phyloP scores from a whole-genome alignment of 2,797 vertebrate species.

The Eidolon dupreanum region DNA sequence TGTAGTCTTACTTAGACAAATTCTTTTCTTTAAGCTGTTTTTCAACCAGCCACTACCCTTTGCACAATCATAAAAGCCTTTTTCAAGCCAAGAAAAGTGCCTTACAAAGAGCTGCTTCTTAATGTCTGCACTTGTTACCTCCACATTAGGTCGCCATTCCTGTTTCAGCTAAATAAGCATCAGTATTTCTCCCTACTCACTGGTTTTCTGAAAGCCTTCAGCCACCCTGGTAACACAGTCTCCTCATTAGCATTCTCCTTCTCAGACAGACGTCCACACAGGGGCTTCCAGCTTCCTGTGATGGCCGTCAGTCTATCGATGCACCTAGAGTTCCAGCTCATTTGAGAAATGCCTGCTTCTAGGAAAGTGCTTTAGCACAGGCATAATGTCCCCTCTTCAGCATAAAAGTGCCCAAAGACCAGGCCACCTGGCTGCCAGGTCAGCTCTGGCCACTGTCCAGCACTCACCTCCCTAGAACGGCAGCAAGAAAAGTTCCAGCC shows the following conservation, averaged over 20 bases:
- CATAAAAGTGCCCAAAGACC: background rate
- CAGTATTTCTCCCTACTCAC: background rate
- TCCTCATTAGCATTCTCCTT: background rate
- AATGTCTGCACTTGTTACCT: background rate
- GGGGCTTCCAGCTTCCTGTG: background rate
- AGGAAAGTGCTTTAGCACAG: background rate
- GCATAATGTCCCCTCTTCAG: background rate
- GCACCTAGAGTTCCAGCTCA: background rate
- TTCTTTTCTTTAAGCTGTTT: background rate
- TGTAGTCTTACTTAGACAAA: constrained; percentile 14
- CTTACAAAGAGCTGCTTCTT: constrained; percentile 20
- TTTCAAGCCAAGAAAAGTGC: background rate
- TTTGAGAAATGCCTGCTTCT: background rate
- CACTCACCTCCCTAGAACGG: background rate
- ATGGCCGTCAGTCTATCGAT: background rate
- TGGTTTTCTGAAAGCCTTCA: background rate
- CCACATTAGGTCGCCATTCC: background rate
- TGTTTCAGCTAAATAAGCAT: background rate
- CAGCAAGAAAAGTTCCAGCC: background rate
- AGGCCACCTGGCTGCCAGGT: background rate
- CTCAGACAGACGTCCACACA: rapidly evolving
- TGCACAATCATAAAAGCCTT: constrained; percentile 12
- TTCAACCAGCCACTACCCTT: constrained; percentile 8
- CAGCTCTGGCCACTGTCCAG: background rate
- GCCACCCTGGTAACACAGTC: background rate